A percentile compares a stretch with the other conserved stretches of the same genome.
Conservation (phyloP, 2,797 vertebrate genomes). For the Microctenopoma stevenorrisi region DNA sequence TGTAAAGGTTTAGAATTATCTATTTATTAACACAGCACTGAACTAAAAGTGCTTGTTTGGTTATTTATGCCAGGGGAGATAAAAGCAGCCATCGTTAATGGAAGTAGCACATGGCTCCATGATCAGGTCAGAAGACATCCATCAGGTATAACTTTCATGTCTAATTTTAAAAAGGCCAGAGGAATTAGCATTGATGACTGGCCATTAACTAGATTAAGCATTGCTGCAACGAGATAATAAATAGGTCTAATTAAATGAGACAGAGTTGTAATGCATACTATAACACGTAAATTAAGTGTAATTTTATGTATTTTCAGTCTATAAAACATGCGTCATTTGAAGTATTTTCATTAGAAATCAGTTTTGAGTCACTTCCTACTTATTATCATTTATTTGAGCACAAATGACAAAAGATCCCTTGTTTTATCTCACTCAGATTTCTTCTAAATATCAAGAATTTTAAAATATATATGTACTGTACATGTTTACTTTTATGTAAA, state of each 20-base stretch:
- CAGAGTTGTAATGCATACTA: conserved; percentile 41
- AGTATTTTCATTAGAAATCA: conserved; percentile 10
- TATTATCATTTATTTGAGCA: conserved; percentile 17
- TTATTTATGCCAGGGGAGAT: conserved; percentile 32
- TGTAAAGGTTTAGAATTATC: conserved; percentile 2
- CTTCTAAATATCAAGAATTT: conserved; percentile 1
- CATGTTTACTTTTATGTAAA: too few species aligned
- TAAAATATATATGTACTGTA: not conserved
- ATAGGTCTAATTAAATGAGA: conserved; percentile 55
- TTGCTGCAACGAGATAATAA: conserved; percentile 34
- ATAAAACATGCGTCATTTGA: conserved; percentile 17
- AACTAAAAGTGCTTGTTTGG: conserved; percentile 21
- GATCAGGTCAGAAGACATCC: conserved; percentile 58
- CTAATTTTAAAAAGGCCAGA: conserved; percentile 33
- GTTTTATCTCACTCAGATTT: conserved; percentile 2
- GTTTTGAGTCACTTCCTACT: conserved; percentile 12
- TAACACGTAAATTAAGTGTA: conserved; percentile 12
- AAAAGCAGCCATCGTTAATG: conserved; percentile 27
- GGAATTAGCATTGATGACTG: conserved; percentile 47
- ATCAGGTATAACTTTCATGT: conserved; percentile 50
- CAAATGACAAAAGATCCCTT: not conserved
- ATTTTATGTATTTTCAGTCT: conserved; percentile 12
- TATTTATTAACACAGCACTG: not conserved
- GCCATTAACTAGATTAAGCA: conserved; percentile 55
- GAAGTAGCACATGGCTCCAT: conserved; percentile 36